phyloP scores from a whole-genome alignment of 92 coral and sea anemone species.

The Isaurus tuberculatus region DNA sequence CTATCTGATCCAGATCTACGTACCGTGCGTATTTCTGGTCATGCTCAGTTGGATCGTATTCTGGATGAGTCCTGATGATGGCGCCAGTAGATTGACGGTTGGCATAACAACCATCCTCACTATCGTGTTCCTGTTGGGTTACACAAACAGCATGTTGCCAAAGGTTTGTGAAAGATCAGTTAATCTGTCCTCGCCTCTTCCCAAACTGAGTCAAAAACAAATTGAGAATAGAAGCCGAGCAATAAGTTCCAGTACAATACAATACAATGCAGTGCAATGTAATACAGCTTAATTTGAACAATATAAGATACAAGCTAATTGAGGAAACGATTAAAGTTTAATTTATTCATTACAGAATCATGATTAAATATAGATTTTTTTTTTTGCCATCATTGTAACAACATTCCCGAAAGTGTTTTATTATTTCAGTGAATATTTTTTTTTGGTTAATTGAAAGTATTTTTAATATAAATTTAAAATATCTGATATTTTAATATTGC shows the following conservation, averaged over 20 bases:
- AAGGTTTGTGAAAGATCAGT: conserved; percentile 58
- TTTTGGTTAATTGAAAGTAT: not conserved
- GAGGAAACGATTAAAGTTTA: too few species aligned
- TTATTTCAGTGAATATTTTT: too few species aligned
- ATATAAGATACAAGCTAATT: too few species aligned
- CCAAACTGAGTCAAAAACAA: too few species aligned
- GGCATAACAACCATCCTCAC: conserved; percentile 93
- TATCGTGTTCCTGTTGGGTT: conserved; percentile 87
- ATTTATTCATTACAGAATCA: too few species aligned
- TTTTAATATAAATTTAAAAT: not conserved
- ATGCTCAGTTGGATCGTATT: conserved; percentile 97
- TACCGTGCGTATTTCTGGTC: conserved; percentile 82
- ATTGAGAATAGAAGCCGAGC: too few species aligned
- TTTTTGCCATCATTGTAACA: too few species aligned
- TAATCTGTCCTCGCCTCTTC: not conserved
- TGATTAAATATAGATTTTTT: too few species aligned
- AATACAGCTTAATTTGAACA: too few species aligned
- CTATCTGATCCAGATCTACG: conserved; percentile 86
- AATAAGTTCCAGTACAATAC: too few species aligned
- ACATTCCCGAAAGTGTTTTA: too few species aligned
- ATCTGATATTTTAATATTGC: not conserved
- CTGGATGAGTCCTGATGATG: conserved; percentile 86
- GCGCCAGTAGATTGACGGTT: conserved; percentile 81
- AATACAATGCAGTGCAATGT: too few species aligned
- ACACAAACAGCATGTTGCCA: conserved; percentile 83